Base-by-base conservation (phyloP, 2,113 vertebrate species). In the Anguilla rostrata region DNA sequence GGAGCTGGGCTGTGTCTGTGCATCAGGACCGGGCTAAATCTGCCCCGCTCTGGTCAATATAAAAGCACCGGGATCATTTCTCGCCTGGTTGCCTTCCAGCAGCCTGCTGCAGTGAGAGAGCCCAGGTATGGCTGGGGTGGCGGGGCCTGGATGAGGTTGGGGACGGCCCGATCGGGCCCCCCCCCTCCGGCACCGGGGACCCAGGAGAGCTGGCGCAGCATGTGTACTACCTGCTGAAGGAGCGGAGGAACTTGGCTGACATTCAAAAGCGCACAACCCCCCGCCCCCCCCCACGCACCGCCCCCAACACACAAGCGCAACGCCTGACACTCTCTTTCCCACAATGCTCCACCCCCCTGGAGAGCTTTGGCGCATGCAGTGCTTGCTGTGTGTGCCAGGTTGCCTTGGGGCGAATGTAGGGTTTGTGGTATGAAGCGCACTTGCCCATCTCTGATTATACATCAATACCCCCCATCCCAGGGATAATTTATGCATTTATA, bases 401-500 rank as follows among this genome's bases (percentile, higher is more conserved):
- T 90, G 92, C 93, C 94, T 92, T 8, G 86, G 90, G 92, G 92
- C 71, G 81, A 92, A 90, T 80, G 89, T 87, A 91, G 90, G 91
- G 89, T 89, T 90, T 87, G 85, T 66, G 83, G 83, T 86, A 84
- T 57, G 82, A 34, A 90, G 92, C 86, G 91, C 88, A 80, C 90
- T 92, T 89, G 89, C 87, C 91, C 85, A 86, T 94, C 88, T 94
- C 91, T 94, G 92, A 94, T 94, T 93, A 91, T 93, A 94, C 93
- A 93, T 94, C 93, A 92, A 92, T 93, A 93, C 90, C 90, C 34
- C 93, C 93, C 92, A 92, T 94, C 92, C 91, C 92, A 89, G 90
- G 90, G 89, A 92, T 92, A 94, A 95, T 93, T 92, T 94, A 94
- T 94, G 93, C 91, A 89, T 91, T 93, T 94, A 91, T 91, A 92